phyloP scores from a whole-genome alignment of 1,140 invertebrate genomes.

The Anastatus disparis region DNA sequence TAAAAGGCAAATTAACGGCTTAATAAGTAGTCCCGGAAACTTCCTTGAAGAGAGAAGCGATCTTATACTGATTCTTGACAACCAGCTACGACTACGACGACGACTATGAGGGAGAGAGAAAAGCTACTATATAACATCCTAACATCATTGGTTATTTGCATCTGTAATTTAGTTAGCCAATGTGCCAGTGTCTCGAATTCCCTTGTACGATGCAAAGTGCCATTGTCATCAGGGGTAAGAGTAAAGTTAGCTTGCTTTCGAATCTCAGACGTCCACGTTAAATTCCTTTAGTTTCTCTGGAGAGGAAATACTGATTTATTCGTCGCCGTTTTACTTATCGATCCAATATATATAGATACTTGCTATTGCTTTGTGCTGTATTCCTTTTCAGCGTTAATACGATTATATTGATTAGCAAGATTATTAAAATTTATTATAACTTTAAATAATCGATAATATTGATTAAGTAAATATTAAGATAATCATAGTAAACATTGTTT shows the following conservation, averaged over 20 bases:
- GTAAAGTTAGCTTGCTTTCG: conserved; percentile 42
- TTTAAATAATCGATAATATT: neutral
- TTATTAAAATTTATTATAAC: neutral
- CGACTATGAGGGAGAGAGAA: no score
- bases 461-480: neutral
- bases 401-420: conserved; percentile 5
- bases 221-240: conserved; percentile 57
- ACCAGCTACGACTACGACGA: no score
- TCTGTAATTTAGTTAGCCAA: conserved; percentile 59
- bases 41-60: conserved; percentile 53
- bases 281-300: neutral
- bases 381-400: conserved; percentile 33
- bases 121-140: no score
- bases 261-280: conserved; percentile 33
- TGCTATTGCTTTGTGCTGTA: no score
- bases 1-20: conserved; percentile 51
- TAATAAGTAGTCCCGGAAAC: conserved; percentile 50
- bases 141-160: conserved; percentile 56
- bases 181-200: conserved; percentile 39
- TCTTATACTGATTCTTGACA: conserved; percentile 55
- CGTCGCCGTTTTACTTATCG: conserved; percentile 13
- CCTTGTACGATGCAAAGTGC: conserved; percentile 54
- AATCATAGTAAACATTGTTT: neutral
- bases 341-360: no score
- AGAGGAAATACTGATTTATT: conserved; percentile 30